Base-by-base conservation (phyloP, 2,113 vertebrate species). In the Pungitius pungitius region DNA sequence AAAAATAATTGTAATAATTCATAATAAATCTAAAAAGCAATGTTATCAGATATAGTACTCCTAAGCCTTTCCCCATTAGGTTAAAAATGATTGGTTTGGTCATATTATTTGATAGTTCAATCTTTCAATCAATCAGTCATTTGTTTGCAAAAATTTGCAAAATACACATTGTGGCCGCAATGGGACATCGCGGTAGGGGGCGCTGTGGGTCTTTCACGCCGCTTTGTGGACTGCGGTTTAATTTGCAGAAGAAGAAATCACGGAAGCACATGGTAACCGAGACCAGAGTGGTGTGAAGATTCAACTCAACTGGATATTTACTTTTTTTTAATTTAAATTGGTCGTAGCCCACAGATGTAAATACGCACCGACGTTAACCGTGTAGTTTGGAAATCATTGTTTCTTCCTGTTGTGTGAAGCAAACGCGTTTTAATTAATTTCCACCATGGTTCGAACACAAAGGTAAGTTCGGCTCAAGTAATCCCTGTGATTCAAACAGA, bases 371-470 rank as follows among this genome's bases (percentile, higher is more conserved):
- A 1, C 9, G 18, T 30, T 17, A 2, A 14, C 9, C 22, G 65
- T 37, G 5, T 70, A 3, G 37, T 43, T 49, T 20, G 15, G 0
- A 13, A 3, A 0, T 30, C 9, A 1, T 20, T n/a, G 14, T 7
- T 6, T 20, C 0, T 15, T 17, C 18, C 10, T 30, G 14, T 9
- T 33, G 68, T 35, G 18, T 22, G 26, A 2, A 22, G 39, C 13
- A 39, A 18, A 4, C 33, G 1, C 6, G 56, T 39, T 51, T 51
- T 15, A 5, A 22, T n/a, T 27, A 4, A 2, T 45, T 35, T 47
- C 40, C 80, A 90, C 27, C 71, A 94, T 94, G 94, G 93, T 92
- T 66, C 90, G 94, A 84, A 81, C 69, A 3, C 62, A 49, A 82
- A 87, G 92, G 94, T 94, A 67, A 72, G 92, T 90, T 67, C 77